Percentiles rank a stretch among this genome's conserved stretches.
Conservation (phyloP, 1,140 invertebrate genomes). For the Lucilia sericata region DNA sequence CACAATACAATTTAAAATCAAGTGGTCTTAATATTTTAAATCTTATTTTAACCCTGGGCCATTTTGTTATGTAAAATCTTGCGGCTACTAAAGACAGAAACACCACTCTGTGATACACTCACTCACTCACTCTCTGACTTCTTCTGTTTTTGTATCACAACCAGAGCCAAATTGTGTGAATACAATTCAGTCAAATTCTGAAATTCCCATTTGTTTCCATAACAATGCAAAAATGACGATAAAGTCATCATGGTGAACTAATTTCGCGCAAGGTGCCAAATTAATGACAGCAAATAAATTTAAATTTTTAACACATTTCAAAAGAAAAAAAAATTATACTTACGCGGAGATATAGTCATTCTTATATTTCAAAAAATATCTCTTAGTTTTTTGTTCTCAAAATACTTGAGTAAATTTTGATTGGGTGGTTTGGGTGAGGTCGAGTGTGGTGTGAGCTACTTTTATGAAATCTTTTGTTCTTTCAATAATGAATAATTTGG, state of each 20-base stretch:
- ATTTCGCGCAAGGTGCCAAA: slow-evolving; percentile 43
- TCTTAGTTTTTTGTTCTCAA: too few species aligned
- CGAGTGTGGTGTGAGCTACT: too few species aligned
- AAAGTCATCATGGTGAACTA: slow-evolving; percentile 42
- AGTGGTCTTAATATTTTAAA: slow-evolving; percentile 32
- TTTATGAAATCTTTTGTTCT: too few species aligned
- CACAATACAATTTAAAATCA: not conserved
- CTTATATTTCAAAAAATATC: too few species aligned
- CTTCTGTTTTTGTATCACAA: not conserved
- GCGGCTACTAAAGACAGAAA: not conserved
- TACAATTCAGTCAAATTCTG: slow-evolving; percentile 32
- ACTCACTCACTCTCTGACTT: not conserved
- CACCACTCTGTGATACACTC: not conserved
- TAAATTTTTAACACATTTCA: slow-evolving; percentile 44
- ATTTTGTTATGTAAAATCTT: slow-evolving; percentile 29
- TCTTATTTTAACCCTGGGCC: slow-evolving; percentile 36
- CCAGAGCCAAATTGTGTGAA: not conserved
- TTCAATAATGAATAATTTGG: too few species aligned
- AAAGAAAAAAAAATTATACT: slow-evolving; percentile 2
- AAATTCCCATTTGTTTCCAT: slow-evolving; percentile 16
- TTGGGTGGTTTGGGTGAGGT: too few species aligned
- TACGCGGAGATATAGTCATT: not conserved
- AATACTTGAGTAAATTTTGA: too few species aligned
- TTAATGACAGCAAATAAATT: slow-evolving; percentile 44
- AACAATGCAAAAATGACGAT: slow-evolving; percentile 33